Percentiles rank a stretch among this genome's conserved stretches.
Evolutionary conservation across 2,797 vertebrate genomes (phyloP).

Genomic region (Schizothorax lantsangensis): DNA sequence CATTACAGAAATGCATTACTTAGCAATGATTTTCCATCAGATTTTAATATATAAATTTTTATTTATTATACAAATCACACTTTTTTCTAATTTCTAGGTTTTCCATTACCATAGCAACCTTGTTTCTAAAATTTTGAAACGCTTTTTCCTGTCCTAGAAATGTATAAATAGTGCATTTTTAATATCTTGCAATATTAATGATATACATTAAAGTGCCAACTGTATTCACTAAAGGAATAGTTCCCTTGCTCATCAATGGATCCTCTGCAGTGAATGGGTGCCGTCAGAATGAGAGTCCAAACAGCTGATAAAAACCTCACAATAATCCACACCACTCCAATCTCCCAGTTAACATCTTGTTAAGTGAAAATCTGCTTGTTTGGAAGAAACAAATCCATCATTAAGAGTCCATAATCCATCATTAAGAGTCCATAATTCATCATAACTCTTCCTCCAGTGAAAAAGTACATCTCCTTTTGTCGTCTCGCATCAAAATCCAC

Average conservation of each 20-base stretch:
- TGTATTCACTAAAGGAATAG: not conserved
- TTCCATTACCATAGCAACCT: not conserved
- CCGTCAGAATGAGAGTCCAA: not conserved
- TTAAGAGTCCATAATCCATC: too few relatives aligned
- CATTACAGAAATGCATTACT: not conserved
- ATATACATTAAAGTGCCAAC: not conserved
- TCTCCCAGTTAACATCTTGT: too few relatives aligned
- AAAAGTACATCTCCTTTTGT: too few relatives aligned
- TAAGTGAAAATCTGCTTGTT: too few relatives aligned
- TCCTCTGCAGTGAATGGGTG: too few relatives aligned
- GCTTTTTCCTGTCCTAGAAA: not conserved
- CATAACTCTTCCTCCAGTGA: too few relatives aligned
- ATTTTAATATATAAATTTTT: not conserved
- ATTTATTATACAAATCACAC: too few relatives aligned
- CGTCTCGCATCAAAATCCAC: too few relatives aligned
- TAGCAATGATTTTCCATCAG: not conserved
- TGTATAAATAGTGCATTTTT: not conserved
- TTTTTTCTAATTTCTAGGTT: not conserved
- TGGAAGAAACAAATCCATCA: too few relatives aligned
- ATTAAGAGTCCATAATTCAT: too few relatives aligned
- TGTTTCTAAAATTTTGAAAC: not conserved
- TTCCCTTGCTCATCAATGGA: not conserved
- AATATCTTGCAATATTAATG: not conserved
- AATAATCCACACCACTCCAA: too few relatives aligned
- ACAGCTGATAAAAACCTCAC: not conserved